These are phyloP conservation scores for Spatula clypeata DNA, from an alignment of 2,797 vertebrate species.

Conservation along the genomic window DNA sequence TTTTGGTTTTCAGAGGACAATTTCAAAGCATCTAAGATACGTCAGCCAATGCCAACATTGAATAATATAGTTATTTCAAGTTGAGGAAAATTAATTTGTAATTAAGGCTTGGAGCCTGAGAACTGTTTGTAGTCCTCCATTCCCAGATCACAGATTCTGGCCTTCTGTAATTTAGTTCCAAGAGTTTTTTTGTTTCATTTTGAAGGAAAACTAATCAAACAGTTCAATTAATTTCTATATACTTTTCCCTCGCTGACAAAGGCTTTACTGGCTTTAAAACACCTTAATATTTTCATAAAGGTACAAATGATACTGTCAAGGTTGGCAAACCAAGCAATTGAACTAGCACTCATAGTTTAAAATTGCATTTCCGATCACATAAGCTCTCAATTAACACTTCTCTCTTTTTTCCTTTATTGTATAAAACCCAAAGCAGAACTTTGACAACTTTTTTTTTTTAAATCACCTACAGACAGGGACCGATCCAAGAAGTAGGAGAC, in stretches of 20 bases:
- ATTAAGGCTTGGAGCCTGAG: slow-evolving; percentile 22
- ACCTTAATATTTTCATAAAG: slow-evolving; percentile 18
- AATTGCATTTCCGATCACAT: slow-evolving; percentile 68
- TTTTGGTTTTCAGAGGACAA: slow-evolving; percentile 32
- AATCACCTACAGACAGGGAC: slow-evolving; percentile 72
- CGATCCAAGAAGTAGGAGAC: slow-evolving; percentile 76
- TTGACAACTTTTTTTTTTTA: slow-evolving; percentile 57
- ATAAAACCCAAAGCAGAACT: slow-evolving; percentile 73
- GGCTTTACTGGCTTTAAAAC: neutral
- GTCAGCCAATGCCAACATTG: neutral
- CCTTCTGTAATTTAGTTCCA: neutral
- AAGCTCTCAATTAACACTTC: slow-evolving; percentile 68
- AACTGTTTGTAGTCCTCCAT: slow-evolving; percentile 27
- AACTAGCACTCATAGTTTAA: slow-evolving; percentile 78
- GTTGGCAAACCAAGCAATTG: slow-evolving; percentile 83
- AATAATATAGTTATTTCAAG: slow-evolving; percentile 29
- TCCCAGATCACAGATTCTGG: slow-evolving; percentile 20
- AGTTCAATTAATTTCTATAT: slow-evolving; percentile 27
- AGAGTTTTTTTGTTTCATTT: slow-evolving; percentile 14
- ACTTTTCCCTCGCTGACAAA: neutral
- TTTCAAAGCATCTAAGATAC: slow-evolving; percentile 50
- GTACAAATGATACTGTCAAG: slow-evolving; percentile 79
- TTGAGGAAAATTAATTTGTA: slow-evolving; percentile 31
- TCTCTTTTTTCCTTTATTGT: slow-evolving; percentile 70
- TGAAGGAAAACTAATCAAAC: slow-evolving; percentile 12